Evolutionary conservation across 1,140 invertebrate species (phyloP).

Genomic region (Formica exsecta): DNA sequence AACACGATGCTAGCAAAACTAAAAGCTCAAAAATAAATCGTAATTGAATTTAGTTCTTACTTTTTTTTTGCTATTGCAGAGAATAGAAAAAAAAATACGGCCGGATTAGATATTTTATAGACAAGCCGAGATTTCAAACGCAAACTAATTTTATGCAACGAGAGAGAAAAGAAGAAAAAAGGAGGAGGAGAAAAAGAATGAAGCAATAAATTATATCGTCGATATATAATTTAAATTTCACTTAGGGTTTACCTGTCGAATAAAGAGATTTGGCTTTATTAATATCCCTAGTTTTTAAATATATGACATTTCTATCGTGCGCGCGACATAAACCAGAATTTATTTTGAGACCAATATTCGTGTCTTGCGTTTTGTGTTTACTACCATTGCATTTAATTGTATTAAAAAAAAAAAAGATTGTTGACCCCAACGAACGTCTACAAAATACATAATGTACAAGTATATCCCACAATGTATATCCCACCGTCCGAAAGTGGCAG

Average conservation of each 20-base stretch:
- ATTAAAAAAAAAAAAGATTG: not conserved
- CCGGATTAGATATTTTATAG: not conserved
- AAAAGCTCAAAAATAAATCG: not conserved
- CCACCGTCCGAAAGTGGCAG: not conserved
- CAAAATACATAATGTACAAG: not conserved
- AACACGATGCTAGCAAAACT: not conserved
- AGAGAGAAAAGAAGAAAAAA: not conserved
- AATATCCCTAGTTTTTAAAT: not conserved
- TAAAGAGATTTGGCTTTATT: not conserved
- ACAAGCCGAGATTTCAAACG: not conserved
- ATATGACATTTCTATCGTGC: not conserved
- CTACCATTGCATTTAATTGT: not conserved
- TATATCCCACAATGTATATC: not conserved
- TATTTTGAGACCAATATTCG: conserved; percentile 7
- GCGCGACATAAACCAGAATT: not conserved
- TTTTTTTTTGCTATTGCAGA: not conserved
- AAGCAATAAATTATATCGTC: not conserved
- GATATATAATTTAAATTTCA: not conserved
- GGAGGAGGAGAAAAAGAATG: too few species aligned
- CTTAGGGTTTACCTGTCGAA: not conserved
- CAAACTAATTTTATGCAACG: not conserved
- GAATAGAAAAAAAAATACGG: not conserved
- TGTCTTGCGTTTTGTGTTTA: not conserved
- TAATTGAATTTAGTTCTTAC: not conserved
- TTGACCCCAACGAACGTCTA: not conserved